Base-by-base conservation (phyloP, 2,888 invertebrate genomes). In the Drosophila phalerata region DNA sequence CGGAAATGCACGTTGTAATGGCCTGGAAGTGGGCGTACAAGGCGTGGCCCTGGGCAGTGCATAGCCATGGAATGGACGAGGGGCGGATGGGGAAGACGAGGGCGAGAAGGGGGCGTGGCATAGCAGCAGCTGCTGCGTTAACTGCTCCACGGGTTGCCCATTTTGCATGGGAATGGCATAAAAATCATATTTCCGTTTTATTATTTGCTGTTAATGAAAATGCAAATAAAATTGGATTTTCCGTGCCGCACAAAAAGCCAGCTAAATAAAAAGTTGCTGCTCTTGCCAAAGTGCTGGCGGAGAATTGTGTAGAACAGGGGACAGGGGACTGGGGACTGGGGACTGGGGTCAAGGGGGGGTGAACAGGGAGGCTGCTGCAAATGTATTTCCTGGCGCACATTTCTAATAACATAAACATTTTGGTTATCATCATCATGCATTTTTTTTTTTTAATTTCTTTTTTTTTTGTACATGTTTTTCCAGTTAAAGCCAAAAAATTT, bases 141-240 rank as follows among this genome's bases (percentile, higher is more conserved):
- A 73, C 73, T 63, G 73, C 61, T 45, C 65, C 65, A 66, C 43
- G 69, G 69, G 72, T 55, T 68, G 72, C 76, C 68, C 64, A 61
- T 68, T 65, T 51, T 67, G 52, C 72, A 67, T 68, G 86, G 84
- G 72, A 81, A 85, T 84, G 86, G 83, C 74, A 84, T 86, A 84
- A 84, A 84, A 84, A 84, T 86, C 84, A 84, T 86, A 84, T 86
- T 86, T 83, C 84, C 83, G 84, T 83, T 83, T 83, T 83, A 83
- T 83, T 83, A 83, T 83, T 84, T 86, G 83, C 84, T 84, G 83
- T 84, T 84, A 84, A 84, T 84, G 83, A 84, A 84, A 84, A 84
- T 84, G 83, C 83, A 84, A 84, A 84, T 84, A 84, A 84, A 86
- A 86, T 84, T 84, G 83, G 83, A 84, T 84, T 86, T 86, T 81